Conservation (phyloP, 1,140 invertebrate species). For the Xylocopa sonorina region DNA sequence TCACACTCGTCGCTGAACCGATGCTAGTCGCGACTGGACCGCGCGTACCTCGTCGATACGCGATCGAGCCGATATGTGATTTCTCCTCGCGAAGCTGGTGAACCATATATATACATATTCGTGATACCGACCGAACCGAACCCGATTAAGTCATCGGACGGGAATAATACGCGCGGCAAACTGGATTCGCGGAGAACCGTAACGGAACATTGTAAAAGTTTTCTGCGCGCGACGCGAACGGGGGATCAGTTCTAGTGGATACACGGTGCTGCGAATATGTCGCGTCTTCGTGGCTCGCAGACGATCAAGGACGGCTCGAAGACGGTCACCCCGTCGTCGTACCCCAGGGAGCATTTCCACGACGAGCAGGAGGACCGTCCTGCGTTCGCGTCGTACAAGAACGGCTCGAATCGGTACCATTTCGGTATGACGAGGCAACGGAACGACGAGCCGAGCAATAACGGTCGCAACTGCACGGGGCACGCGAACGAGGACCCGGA, state of each 20-base stretch:
- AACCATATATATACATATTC: not conserved
- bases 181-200: constrained; percentile 13
- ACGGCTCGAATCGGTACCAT: constrained; percentile 51
- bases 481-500: constrained; percentile 43
- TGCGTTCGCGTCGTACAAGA: constrained; percentile 33
- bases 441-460: constrained; percentile 47
- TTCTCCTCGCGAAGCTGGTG: not conserved
- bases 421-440: constrained; percentile 52
- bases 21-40: not conserved
- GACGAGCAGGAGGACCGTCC: constrained; percentile 31
- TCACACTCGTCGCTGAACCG: constrained; percentile 15
- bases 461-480: constrained; percentile 39
- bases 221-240: constrained; percentile 9
- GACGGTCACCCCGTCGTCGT: constrained; percentile 23
- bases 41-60: constrained; percentile 19
- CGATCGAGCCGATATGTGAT: constrained; percentile 14
- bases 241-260: not conserved
- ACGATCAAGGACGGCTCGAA: constrained; percentile 45
- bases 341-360: constrained; percentile 36
- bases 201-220: constrained; percentile 18
- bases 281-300: constrained; percentile 68
- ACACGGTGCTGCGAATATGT: constrained; percentile 63
- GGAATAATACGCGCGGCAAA: not conserved
- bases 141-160: not conserved
- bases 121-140: not conserved